A percentile compares a stretch with the other conserved stretches of the same genome.
Evolutionary conservation across 2,888 invertebrate species (phyloP).

Genomic region (Galerucella calmariensis): DNA sequence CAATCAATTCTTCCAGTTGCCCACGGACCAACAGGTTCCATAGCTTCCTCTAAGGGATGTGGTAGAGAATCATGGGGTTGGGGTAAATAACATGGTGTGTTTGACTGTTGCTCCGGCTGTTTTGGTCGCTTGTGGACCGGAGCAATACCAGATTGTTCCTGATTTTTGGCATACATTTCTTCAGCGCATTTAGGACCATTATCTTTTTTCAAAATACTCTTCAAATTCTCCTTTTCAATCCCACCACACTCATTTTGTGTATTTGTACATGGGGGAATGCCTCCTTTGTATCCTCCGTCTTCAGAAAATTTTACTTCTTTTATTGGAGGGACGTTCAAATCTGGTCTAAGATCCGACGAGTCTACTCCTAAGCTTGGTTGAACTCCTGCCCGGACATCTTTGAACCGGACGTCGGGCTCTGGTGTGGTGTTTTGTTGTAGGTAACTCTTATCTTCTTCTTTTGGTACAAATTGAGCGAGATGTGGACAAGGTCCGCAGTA

Average conservation of each 20-base stretch:
- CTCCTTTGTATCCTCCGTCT: constrained; percentile 28
- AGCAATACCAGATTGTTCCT: constrained; percentile 25
- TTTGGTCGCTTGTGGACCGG: constrained; percentile 37
- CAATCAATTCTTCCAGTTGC: constrained; percentile 80
- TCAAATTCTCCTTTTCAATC: neutral
- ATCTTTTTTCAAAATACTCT: constrained; percentile 31
- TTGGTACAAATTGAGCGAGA: constrained; percentile 51
- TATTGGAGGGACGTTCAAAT: constrained; percentile 49
- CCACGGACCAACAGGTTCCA: constrained; percentile 73
- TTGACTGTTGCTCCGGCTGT: constrained; percentile 21
- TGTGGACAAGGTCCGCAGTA: constrained; percentile 57
- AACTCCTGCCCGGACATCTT: constrained; percentile 48
- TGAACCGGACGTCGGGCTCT: constrained; percentile 37
- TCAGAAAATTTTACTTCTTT: constrained; percentile 9
- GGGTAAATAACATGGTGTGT: constrained; percentile 67
- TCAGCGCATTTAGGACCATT: neutral
- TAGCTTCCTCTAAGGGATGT: constrained; percentile 58
- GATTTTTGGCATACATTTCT: constrained; percentile 1
- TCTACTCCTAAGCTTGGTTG: constrained; percentile 53
- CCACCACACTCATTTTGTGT: neutral
- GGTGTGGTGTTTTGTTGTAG: constrained; percentile 29
- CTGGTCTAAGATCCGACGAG: constrained; percentile 49
- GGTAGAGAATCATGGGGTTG: constrained; percentile 65
- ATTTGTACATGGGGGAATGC: constrained; percentile 32
- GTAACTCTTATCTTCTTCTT: constrained; percentile 21